Conservation (phyloP, 2,888 invertebrate genomes). For the Notodonta ziczac region DNA sequence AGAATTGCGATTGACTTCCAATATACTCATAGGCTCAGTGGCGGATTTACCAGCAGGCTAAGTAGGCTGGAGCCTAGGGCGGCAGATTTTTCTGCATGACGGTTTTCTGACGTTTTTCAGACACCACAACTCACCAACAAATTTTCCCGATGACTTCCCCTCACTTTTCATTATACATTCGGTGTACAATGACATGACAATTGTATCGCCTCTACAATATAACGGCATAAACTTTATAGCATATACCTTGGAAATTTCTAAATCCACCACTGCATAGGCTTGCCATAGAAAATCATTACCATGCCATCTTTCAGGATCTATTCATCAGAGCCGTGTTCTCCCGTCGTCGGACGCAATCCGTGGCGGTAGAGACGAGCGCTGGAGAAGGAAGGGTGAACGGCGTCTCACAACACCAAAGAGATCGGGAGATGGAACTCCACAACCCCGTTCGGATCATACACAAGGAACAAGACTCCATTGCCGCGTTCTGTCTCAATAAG, state of each 20-base stretch:
- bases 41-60: no score
- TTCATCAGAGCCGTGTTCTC: constrained; percentile 98
- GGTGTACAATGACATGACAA: no score
- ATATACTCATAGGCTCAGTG: constrained; percentile 1
- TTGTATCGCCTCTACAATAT: no score
- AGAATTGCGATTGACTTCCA: background rate
- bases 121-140: no score
- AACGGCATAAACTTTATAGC: no score
- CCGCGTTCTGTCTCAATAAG: constrained; percentile 98
- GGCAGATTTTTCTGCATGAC: no score
- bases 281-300: background rate
- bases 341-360: constrained; percentile 86
- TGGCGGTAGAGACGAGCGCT: constrained; percentile 42
- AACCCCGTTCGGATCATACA: constrained; percentile 98
- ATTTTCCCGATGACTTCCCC: no score
- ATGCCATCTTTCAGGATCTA: constrained; percentile 84
- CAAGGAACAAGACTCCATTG: constrained; percentile 99
- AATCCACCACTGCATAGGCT: no score
- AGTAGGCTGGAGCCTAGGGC: no score
- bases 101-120: no score
- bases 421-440: constrained; percentile 74
- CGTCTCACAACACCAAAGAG: constrained; percentile 44
- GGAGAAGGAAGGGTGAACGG: constrained; percentile 35
- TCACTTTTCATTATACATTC: no score
- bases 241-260: no score